These are phyloP conservation scores for Odontamblyopus rebecca DNA, from an alignment of 2,797 vertebrate species.

Conservation along the genomic window DNA sequence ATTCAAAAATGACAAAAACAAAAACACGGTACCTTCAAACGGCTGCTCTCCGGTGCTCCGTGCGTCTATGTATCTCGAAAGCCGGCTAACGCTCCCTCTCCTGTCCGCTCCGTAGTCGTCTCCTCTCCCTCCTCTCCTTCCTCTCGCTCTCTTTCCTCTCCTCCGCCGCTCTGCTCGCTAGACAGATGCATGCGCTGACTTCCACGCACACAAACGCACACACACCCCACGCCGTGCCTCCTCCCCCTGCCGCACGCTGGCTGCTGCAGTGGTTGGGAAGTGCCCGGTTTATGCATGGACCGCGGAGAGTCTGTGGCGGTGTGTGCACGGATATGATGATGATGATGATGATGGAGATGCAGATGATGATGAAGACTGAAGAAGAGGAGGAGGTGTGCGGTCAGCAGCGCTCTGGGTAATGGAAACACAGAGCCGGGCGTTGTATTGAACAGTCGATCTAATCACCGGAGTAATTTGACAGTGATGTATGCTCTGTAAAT, in stretches of 20 bases:
- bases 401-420: not conserved
- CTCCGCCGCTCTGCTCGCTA: not conserved
- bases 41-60: too few species aligned
- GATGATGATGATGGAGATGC: too few species aligned
- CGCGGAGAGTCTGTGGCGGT: not conserved
- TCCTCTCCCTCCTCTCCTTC: not conserved
- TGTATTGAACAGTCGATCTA: too few species aligned
- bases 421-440: not conserved
- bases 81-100: not conserved
- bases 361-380: too few species aligned
- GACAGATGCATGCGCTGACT: not conserved
- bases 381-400: not conserved
- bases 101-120: not conserved
- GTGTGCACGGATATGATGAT: not conserved
- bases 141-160: not conserved
- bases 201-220: not conserved
- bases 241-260: not conserved
- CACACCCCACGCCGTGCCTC: not conserved
- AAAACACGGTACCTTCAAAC: not conserved
- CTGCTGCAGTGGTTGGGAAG: slow-evolving; percentile 10
- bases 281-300: not conserved
- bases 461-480: not conserved
- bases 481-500: not conserved
- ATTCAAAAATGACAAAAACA: not conserved
- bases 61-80: too few species aligned